Conservation (phyloP, 2,113 vertebrate genomes). For the Trematomus loennbergii region DNA sequence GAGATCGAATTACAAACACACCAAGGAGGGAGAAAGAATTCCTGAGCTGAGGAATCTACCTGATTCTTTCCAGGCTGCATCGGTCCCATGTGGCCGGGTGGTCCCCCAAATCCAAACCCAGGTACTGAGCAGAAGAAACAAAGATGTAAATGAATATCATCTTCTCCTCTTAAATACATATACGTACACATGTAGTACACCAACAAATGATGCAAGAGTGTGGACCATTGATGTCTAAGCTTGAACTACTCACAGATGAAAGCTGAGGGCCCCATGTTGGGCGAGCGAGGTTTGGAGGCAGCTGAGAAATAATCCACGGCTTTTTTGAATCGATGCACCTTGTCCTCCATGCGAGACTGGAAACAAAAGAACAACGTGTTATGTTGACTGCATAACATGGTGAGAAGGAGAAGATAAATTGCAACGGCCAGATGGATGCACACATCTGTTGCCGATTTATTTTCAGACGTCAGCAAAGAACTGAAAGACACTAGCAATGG, state of each 20-base stretch:
- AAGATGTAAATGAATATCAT: neutral
- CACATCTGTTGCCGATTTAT: neutral
- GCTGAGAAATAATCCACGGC: constrained; percentile 94
- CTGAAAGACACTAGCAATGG: too few species aligned
- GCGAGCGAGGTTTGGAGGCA: constrained; percentile 89
- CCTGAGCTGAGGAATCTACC: constrained; percentile 73
- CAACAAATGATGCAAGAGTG: neutral
- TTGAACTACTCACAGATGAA: constrained; percentile 88
- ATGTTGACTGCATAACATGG: neutral
- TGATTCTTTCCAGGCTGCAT: constrained; percentile 88
- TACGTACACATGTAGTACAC: neutral
- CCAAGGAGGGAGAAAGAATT: constrained; percentile 1
- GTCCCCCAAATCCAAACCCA: constrained; percentile 90
- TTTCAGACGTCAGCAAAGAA: too few species aligned
- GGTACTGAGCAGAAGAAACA: constrained; percentile 74
- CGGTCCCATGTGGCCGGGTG: constrained; percentile 86
- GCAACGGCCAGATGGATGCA: neutral
- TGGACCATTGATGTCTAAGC: neutral
- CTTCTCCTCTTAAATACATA: neutral
- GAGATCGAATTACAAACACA: constrained; percentile 17
- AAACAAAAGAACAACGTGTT: constrained; percentile 21
- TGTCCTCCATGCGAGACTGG: constrained; percentile 94
- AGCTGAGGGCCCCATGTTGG: constrained; percentile 86
- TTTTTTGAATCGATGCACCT: constrained; percentile 93
- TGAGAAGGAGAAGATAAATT: neutral